Base-by-base conservation (phyloP, 2,113 vertebrate genomes). In the Cheilinus undulatus region DNA sequence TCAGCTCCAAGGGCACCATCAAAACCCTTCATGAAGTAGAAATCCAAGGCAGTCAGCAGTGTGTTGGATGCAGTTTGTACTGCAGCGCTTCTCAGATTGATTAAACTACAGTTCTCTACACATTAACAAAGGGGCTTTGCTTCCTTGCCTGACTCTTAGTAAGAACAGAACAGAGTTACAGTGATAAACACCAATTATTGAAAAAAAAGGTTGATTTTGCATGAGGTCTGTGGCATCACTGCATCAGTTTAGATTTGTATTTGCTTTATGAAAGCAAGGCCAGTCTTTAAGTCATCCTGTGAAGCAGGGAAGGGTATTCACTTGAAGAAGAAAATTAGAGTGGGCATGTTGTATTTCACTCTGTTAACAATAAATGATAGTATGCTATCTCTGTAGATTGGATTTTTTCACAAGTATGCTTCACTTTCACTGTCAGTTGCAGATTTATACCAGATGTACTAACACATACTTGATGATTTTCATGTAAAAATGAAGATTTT, bases 121-220 rank as follows among this genome's bases (percentile, higher is more conserved):
- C 57, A 53, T 75, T 64, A 32, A 38, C 68, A 28, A 64, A 59
- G 78, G 77, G 82, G 76, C 86, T 88, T 86, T 62, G 38, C 42
- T 70, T 60, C 61, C 27, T 65, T 7, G 63, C 34, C 51, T 36
- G 50, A 17, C 58, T 14, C 19, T 58, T 9, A 38, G 26, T 42
- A 15, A 34, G 40, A 17, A 6, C 14, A 19, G 36, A 75, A 46
- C 43, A 48, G 27, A 76, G 20, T 73, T 10, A 15, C 45, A 60
- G 46, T 10, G 3, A 27, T 40, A 2, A 42, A 79, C 3, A 12
- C n/a, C 27, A 23, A 6, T 61, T 0, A 19, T 30, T 17, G 36
- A 28, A 36, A 30, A 13, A 30, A 54, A 7, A 15, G 65, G 1
- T 3, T 22, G 13, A 49, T 63, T 30, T 54, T 65, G 38, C 60